phyloP scores from a whole-genome alignment of 2,797 vertebrate species.

The Rhynchotus rufescens region DNA sequence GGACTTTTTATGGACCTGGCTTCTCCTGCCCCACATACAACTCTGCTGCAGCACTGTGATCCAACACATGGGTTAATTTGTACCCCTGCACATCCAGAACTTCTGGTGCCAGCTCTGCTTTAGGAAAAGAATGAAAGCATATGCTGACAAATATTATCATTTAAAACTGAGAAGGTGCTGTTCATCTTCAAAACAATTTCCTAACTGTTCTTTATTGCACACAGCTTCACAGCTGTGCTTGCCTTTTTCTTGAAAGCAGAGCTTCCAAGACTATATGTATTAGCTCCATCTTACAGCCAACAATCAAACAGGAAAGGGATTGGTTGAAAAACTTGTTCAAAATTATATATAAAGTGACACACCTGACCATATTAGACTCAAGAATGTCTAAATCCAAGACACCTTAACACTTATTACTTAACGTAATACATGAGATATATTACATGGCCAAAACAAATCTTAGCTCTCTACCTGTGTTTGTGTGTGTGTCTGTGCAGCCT shows the following conservation, averaged over 20 bases:
- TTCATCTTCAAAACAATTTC: background rate
- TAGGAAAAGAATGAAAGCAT: background rate
- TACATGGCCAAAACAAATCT: background rate
- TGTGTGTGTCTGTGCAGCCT: background rate
- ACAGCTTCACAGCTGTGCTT: background rate
- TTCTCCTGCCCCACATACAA: background rate
- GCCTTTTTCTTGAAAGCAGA: background rate
- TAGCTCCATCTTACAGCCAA: background rate
- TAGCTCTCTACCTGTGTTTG: background rate
- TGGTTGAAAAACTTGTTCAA: background rate
- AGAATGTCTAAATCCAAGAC: background rate
- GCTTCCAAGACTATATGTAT: background rate
- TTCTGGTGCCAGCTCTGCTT: background rate
- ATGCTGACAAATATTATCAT: background rate
- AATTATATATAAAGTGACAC: background rate
- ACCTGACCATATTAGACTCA: background rate
- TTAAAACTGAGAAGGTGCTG: background rate
- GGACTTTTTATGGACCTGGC: background rate
- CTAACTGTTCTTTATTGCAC: background rate
- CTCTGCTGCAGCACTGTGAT: background rate
- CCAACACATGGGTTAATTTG: background rate
- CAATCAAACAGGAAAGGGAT: background rate
- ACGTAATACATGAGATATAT: too few relatives aligned
- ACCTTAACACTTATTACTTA: background rate
- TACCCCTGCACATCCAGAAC: background rate